These are phyloP conservation scores for Macrotus californicus DNA, from an alignment of 2,113 vertebrate genomes.

Conservation along the genomic window DNA sequence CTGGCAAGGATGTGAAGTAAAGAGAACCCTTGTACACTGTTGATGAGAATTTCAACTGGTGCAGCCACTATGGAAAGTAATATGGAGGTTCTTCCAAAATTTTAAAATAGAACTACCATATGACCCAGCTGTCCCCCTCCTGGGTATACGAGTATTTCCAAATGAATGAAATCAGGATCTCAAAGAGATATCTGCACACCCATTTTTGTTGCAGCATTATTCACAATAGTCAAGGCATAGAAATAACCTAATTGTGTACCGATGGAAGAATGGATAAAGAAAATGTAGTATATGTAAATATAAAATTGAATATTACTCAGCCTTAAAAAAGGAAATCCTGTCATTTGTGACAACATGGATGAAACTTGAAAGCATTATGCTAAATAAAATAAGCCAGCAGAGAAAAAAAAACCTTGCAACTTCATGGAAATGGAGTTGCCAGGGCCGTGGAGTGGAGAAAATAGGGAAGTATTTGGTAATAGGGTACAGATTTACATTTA, in stretches of 20 bases:
- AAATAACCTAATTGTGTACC: not conserved
- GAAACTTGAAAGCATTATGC: not conserved
- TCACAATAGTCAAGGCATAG: not conserved
- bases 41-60: not conserved
- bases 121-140: not conserved
- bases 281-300: not conserved
- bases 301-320: not conserved
- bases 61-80: not conserved
- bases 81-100: not conserved
- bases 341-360: not conserved
- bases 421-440: not conserved
- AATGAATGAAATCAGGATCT: not conserved
- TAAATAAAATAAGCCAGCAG: not conserved
- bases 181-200: not conserved
- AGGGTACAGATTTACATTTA: not conserved
- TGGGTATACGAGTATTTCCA: not conserved
- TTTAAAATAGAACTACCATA: not conserved
- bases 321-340: not conserved
- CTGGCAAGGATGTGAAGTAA: not conserved
- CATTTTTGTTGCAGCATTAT: not conserved
- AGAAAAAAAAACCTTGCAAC: not conserved
- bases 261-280: not conserved
- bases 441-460: not conserved
- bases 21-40: not conserved
- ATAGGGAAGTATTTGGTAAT: not conserved